These are phyloP conservation scores for Amphiura filiformis DNA, from an alignment of 35 echinoderm and acorn worm species.

Conservation along the genomic window DNA sequence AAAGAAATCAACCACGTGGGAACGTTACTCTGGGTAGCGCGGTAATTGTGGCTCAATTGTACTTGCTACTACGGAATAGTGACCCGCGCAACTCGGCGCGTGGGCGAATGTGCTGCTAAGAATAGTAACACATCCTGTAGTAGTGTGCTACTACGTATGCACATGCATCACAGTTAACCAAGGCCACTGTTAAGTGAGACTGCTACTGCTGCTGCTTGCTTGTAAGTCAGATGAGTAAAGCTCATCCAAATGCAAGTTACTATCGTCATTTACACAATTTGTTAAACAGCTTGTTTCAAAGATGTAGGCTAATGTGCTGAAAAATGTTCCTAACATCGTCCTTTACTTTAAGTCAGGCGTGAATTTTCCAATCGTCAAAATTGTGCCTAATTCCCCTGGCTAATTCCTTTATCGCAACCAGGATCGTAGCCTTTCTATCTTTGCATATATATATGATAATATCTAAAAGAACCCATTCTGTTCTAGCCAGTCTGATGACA, in stretches of 20 bases:
- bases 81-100: constrained; percentile 2
- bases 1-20: constrained; percentile 13
- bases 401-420: too few relatives aligned
- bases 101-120: not conserved
- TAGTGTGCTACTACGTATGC: not conserved
- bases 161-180: not conserved
- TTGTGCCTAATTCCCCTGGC: too few relatives aligned
- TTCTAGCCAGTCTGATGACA: too few relatives aligned
- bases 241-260: not conserved
- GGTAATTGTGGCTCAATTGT: not conserved
- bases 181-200: not conserved
- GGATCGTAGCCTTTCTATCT: too few relatives aligned
- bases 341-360: too few relatives aligned
- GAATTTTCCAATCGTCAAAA: too few relatives aligned
- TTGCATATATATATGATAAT: too few relatives aligned
- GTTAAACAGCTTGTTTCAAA: not conserved
- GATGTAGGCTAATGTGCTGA: too few relatives aligned
- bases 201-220: not conserved
- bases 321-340: too few relatives aligned
- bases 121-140: constrained; percentile 10
- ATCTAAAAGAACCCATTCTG: too few relatives aligned
- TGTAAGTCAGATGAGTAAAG: not conserved
- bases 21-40: not conserved
- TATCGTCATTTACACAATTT: not conserved
- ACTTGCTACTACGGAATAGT: not conserved